A percentile compares a stretch with the other conserved stretches of the same genome.
phyloP scores from a whole-genome alignment of 2,797 vertebrate genomes.

The Lepilemur septentrionalis region DNA sequence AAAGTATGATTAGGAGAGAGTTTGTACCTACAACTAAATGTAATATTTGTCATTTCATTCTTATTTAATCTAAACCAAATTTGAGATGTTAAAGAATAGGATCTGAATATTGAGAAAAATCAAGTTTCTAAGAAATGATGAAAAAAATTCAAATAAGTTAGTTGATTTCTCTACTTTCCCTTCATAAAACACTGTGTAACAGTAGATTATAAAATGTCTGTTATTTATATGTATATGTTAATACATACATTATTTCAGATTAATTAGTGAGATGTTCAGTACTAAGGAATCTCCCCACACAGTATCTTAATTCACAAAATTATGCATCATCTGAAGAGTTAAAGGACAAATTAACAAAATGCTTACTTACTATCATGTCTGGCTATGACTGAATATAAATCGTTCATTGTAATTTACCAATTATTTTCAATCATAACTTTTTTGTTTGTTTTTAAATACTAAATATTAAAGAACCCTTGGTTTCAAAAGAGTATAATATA shows the following conservation, averaged over 20 bases:
- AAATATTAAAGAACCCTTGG: background rate
- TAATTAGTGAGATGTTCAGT: background rate
- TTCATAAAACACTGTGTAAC: background rate
- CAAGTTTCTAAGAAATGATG: background rate
- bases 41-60: background rate
- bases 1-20: background rate
- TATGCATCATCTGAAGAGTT: background rate
- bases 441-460: background rate
- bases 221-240: background rate
- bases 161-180: background rate
- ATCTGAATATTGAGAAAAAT: background rate
- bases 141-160: background rate
- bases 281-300: background rate
- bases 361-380: background rate
- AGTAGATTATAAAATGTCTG: background rate
- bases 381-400: background rate
- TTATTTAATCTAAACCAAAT: constrained; percentile 18
- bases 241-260: constrained; percentile 5
- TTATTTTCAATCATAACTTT: background rate
- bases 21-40: background rate
- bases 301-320: constrained; percentile 6
- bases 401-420: background rate
- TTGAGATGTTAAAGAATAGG: background rate
- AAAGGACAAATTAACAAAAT: background rate
- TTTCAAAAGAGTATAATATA: background rate